phyloP scores from a whole-genome alignment of 2,113 vertebrate genomes.

The Piaya cayana region DNA sequence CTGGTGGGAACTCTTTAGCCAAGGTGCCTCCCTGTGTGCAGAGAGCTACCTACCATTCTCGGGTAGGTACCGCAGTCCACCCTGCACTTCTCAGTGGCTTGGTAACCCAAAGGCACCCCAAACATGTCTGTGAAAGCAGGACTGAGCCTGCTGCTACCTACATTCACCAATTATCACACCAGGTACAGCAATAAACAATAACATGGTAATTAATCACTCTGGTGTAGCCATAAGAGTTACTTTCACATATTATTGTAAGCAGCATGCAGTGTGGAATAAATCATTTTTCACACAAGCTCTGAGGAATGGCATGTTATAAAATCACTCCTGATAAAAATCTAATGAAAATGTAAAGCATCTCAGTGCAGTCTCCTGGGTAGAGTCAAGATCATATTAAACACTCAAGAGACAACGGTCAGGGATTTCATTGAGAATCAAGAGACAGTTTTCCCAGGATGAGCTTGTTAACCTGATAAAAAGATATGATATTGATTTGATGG shows the following conservation, averaged over 20 bases:
- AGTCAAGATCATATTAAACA: constrained; percentile 18
- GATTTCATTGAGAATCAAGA: constrained; percentile 44
- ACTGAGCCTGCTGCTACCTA: neutral
- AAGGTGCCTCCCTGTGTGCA: neutral
- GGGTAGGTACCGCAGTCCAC: neutral
- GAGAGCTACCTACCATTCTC: neutral
- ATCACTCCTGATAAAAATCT: constrained; percentile 44
- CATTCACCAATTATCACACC: neutral
- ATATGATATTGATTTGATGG: constrained; percentile 5
- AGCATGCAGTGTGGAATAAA: constrained; percentile 9
- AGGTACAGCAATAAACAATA: neutral
- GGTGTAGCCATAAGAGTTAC: neutral
- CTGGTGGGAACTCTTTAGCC: neutral
- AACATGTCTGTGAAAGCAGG: accelerated
- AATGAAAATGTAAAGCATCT: constrained; percentile 57
- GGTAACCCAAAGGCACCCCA: neutral
- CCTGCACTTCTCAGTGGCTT: neutral
- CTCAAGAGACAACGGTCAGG: constrained; percentile 9
- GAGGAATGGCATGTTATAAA: constrained; percentile 37
- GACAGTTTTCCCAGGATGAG: constrained; percentile 22
- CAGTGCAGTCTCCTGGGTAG: neutral
- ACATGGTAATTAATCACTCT: constrained; percentile 31
- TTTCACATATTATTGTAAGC: constrained; percentile 25
- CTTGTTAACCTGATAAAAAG: constrained; percentile 38
- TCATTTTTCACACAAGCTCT: constrained; percentile 8